A percentile compares a stretch with the other conserved stretches of the same genome.
Evolutionary conservation across 92 coral and sea anemone genomes (phyloP).

Genomic region (Muricea muricata): DNA sequence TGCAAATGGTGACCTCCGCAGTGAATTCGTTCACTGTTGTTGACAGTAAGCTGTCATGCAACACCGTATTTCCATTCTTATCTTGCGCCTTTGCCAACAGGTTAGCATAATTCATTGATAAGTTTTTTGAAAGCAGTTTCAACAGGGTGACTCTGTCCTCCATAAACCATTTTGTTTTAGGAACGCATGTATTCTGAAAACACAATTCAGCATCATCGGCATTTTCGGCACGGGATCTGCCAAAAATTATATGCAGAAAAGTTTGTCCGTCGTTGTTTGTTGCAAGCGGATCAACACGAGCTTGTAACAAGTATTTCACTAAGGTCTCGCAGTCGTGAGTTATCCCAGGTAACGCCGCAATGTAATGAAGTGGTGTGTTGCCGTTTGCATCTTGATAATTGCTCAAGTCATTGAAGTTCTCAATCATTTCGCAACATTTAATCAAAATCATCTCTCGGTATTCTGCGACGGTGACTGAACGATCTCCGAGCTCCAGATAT

Average conservation of each 20-base stretch:
- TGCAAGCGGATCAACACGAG: conserved; percentile 43
- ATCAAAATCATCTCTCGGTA: conserved; percentile 41
- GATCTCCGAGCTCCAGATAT: background rate
- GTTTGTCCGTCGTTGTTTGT: conserved; percentile 50
- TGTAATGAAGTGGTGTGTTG: conserved; percentile 61
- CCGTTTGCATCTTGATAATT: conserved; percentile 4
- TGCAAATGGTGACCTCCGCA: conserved; percentile 6
- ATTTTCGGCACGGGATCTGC: conserved; percentile 20
- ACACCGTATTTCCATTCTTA: conserved; percentile 47
- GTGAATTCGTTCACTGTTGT: background rate
- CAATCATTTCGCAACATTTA: conserved; percentile 35
- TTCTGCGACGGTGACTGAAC: background rate
- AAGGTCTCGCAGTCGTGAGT: background rate
- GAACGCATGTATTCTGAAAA: background rate
- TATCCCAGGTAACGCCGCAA: conserved; percentile 66
- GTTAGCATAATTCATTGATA: background rate
- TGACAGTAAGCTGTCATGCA: conserved; percentile 59
- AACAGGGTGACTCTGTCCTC: background rate
- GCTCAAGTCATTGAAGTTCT: conserved; percentile 1
- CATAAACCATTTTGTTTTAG: background rate
- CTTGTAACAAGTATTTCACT: background rate
- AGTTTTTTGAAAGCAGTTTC: background rate
- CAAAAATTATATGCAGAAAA: conserved; percentile 60
- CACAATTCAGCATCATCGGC: background rate
- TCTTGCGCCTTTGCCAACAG: conserved; percentile 23